A percentile compares a stretch with the other conserved stretches of the same genome.
phyloP scores from a whole-genome alignment of 1,140 invertebrate species.

The Holcopasites calliopsidis region DNA sequence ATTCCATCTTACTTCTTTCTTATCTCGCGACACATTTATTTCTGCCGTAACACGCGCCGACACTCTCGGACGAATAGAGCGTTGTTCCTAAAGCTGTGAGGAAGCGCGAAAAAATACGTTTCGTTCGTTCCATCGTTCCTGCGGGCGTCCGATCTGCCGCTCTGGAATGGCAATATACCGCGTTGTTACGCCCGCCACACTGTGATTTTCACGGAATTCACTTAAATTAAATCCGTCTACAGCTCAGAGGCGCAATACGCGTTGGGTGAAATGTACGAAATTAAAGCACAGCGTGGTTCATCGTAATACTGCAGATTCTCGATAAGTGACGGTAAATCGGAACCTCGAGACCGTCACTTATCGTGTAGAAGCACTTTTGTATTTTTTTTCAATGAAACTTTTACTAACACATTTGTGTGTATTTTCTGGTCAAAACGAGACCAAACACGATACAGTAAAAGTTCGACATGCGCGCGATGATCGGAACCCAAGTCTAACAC shows the following conservation, averaged over 20 bases:
- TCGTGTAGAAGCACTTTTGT: no score
- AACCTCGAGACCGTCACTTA: no score
- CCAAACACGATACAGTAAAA: no score
- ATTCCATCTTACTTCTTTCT: slow-evolving; percentile 4
- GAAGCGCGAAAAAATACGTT: slow-evolving; percentile 27
- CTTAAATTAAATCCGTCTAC: slow-evolving; percentile 62
- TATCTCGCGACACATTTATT: slow-evolving; percentile 26
- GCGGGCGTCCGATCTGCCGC: slow-evolving; percentile 42
- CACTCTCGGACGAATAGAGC: not conserved
- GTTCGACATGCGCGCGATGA: no score
- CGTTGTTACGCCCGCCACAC: slow-evolving; percentile 51
- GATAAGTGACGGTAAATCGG: no score
- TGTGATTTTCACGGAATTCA: slow-evolving; percentile 61
- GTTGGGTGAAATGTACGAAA: not conserved
- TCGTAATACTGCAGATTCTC: no score
- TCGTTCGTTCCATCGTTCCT: slow-evolving; percentile 52
- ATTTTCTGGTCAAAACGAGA: no score
- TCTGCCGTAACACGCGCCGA: not conserved
- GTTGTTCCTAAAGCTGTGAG: slow-evolving; percentile 11
- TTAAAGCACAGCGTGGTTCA: slow-evolving; percentile 25
- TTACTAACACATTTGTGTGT: no score
- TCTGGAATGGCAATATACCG: slow-evolving; percentile 65
- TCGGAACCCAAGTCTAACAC: no score
- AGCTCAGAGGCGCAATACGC: not conserved
- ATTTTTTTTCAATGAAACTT: no score